Conservation (phyloP, 2,888 invertebrate species). For the Tholera decimalis region DNA sequence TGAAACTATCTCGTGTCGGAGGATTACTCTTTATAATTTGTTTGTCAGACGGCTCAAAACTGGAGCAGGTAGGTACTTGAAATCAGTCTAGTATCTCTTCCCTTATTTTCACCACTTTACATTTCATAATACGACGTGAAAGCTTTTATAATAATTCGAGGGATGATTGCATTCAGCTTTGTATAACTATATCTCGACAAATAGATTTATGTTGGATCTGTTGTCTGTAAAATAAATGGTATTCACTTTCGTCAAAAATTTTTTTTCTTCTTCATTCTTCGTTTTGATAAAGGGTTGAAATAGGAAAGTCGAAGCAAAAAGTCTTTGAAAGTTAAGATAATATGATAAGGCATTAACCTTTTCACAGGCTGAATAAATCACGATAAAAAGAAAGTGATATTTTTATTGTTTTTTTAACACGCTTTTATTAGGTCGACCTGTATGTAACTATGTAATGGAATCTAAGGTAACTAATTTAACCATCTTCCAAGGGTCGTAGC, state of each 20-base stretch:
- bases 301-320: constrained; percentile 34
- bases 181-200: constrained; percentile 31
- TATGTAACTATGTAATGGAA: too few relatives aligned
- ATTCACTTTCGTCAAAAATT: constrained; percentile 37
- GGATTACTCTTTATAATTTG: constrained; percentile 51
- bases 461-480: too few relatives aligned
- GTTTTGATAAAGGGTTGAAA: constrained; percentile 26
- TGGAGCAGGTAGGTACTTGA: constrained; percentile 39
- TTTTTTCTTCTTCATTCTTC: constrained; percentile 40
- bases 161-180: constrained; percentile 57
- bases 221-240: constrained; percentile 10
- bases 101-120: constrained; percentile 47
- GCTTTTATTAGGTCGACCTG: too few relatives aligned
- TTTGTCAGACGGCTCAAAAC: constrained; percentile 35
- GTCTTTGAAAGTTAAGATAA: constrained; percentile 36
- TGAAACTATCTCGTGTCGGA: constrained; percentile 28
- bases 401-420: too few relatives aligned
- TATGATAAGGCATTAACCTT: constrained; percentile 48
- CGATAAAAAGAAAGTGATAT: constrained; percentile 43
- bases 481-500: too few relatives aligned
- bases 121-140: constrained; percentile 49
- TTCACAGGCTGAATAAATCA: constrained; percentile 17
- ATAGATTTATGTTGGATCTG: constrained; percentile 41
- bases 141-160: constrained; percentile 61
- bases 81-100: constrained; percentile 44